phyloP scores from a whole-genome alignment of 2,797 vertebrate species.

The Limosa lapponica region DNA sequence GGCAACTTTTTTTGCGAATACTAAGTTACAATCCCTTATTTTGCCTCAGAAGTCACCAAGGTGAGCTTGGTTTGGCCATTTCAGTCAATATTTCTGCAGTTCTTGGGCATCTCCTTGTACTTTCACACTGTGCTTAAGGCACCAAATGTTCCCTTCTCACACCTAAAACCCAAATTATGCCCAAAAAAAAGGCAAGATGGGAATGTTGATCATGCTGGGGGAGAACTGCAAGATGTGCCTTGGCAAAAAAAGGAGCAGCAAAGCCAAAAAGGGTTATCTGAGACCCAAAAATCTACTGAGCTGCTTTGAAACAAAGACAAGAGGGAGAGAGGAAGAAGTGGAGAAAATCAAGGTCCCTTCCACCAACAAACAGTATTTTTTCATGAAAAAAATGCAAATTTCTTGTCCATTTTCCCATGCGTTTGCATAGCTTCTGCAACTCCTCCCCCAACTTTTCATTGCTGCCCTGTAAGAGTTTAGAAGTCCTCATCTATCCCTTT shows the following conservation, averaged over 20 bases:
- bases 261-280: neutral
- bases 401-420: neutral
- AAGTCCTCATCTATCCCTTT: neutral
- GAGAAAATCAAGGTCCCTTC: neutral
- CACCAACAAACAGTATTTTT: neutral
- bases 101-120: neutral
- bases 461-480: neutral
- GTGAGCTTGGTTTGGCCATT: neutral
- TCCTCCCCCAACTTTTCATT: neutral
- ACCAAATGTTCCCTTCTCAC: neutral
- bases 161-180: neutral
- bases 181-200: neutral
- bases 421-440: rapidly evolving
- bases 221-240: neutral
- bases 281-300: neutral
- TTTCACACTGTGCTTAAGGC: neutral
- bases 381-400: neutral
- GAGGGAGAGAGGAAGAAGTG: neutral
- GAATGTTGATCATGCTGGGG: neutral
- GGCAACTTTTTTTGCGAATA: neutral
- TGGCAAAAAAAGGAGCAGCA: neutral
- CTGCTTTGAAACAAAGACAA: neutral
- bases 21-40: neutral
- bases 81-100: neutral
- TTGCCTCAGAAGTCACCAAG: neutral